Percentiles rank a stretch among this genome's conserved stretches.
phyloP scores from a whole-genome alignment of 2,113 vertebrate species.

The Hydropotes inermis region DNA sequence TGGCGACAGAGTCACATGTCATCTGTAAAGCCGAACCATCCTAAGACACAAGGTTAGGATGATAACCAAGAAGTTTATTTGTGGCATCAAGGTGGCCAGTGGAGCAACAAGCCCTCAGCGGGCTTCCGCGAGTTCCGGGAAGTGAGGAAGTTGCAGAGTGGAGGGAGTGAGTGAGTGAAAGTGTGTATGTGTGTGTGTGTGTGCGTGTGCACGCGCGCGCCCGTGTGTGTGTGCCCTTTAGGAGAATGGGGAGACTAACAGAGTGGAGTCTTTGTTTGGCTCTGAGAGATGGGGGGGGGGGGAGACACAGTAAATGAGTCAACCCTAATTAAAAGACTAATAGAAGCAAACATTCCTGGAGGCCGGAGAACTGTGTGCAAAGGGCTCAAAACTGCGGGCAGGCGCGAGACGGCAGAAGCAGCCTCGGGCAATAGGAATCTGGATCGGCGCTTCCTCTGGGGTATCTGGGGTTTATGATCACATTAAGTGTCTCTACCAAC shows the following conservation, averaged over 20 bases:
- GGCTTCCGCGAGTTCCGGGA: neutral
- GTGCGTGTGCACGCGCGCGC: too few relatives aligned
- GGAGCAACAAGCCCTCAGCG: neutral
- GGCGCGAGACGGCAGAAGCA: neutral
- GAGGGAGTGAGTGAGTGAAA: neutral
- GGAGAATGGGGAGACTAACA: neutral
- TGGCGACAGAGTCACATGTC: neutral
- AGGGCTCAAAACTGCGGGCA: neutral
- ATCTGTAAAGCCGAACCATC: neutral
- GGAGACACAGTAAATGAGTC: neutral
- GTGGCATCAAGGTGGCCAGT: accelerated
- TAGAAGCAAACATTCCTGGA: neutral
- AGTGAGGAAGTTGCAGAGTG: neutral
- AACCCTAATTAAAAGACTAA: neutral
- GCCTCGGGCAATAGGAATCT: neutral
- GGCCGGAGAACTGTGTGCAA: neutral
- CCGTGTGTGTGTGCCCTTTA: neutral
- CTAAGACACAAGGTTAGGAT: neutral
- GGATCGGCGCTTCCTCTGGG: neutral
- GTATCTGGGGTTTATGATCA: neutral
- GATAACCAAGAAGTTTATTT: neutral
- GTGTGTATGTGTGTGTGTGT: neutral
- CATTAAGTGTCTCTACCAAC: neutral
- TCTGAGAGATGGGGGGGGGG: neutral
- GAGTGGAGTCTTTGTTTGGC: neutral